Evolutionary conservation across 37 sponge, comb jelly and placozoan species (phyloP).

Genomic region (Cladorhizidae sp.): DNA sequence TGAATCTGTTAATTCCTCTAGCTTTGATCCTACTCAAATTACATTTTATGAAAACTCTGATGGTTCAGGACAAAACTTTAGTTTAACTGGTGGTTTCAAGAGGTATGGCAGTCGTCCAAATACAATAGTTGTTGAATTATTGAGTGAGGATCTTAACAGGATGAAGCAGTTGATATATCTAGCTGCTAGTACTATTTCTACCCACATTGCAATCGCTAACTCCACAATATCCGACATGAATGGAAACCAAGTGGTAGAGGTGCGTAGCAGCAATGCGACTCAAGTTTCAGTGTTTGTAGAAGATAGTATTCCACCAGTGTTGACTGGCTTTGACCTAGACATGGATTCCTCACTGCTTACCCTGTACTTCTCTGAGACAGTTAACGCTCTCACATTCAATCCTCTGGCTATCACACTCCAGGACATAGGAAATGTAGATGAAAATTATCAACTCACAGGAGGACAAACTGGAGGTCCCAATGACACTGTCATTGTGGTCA

Average conservation of each 20-base stretch:
- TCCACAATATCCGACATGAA: conserved; percentile 72
- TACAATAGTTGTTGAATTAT: conserved; percentile 38
- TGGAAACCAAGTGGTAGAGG: conserved; percentile 50
- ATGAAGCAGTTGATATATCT: conserved; percentile 62
- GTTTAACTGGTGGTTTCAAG: conserved; percentile 68
- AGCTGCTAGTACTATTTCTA: conserved; percentile 42
- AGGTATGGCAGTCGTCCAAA: conserved; percentile 50
- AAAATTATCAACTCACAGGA: conserved; percentile 60
- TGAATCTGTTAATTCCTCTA: conserved; percentile 80
- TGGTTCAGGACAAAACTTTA: conserved; percentile 38
- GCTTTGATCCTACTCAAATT: conserved; percentile 73
- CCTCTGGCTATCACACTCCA: conserved; percentile 68
- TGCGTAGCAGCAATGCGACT: conserved; percentile 35
- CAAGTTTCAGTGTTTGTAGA: conserved; percentile 37
- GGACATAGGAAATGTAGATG: conserved; percentile 55
- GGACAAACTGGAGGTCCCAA: conserved; percentile 70
- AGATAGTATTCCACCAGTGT: conserved; percentile 55
- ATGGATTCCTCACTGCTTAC: conserved; percentile 76
- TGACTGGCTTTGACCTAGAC: conserved; percentile 70
- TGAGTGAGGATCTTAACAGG: conserved; percentile 70
- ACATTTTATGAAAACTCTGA: conserved; percentile 41
- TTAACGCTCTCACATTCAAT: conserved; percentile 58
- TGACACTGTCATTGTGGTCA: conserved; percentile 65
- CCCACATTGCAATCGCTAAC: conserved; percentile 68
- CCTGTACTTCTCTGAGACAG: conserved; percentile 86